Evolutionary conservation across 2,113 vertebrate species (phyloP).

Genomic region (Macquaria australasica): DNA sequence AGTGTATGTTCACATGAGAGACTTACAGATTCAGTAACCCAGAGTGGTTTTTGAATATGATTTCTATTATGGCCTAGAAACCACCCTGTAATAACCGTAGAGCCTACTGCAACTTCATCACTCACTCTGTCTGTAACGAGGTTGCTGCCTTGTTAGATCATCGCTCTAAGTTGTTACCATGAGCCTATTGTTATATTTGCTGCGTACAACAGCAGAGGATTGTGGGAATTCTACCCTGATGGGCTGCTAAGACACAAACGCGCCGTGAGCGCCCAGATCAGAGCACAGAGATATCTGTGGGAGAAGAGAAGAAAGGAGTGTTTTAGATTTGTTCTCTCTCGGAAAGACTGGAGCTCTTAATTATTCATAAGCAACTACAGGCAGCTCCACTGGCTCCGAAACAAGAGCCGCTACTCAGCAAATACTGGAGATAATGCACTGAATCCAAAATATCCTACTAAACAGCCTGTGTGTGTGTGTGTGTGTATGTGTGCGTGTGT

Average conservation of each 20-base stretch:
- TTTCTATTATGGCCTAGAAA: slow-evolving; percentile 8
- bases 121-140: slow-evolving; percentile 31
- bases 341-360: slow-evolving; percentile 76
- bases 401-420: slow-evolving; percentile 79
- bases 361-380: slow-evolving; percentile 82
- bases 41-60: not conserved
- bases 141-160: slow-evolving; percentile 52
- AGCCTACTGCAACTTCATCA: slow-evolving; percentile 17
- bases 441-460: slow-evolving; percentile 73
- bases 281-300: slow-evolving; percentile 60
- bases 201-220: slow-evolving; percentile 45
- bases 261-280: slow-evolving; percentile 53
- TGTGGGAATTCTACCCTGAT: slow-evolving; percentile 60
- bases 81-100: slow-evolving; percentile 15
- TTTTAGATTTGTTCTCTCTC: slow-evolving; percentile 77
- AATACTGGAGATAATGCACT: slow-evolving; percentile 78
- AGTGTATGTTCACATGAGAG: slow-evolving; percentile 3
- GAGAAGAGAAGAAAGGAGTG: slow-evolving; percentile 66
- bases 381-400: slow-evolving; percentile 76
- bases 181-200: slow-evolving; percentile 58
- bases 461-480: slow-evolving; percentile 57
- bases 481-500: slow-evolving; percentile 7
- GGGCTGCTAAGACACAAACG: slow-evolving; percentile 53
- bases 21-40: not conserved
- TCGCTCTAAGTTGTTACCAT: slow-evolving; percentile 34